Conservation (phyloP, 2,888 invertebrate genomes). For the Callyntrura guangdongensis region DNA sequence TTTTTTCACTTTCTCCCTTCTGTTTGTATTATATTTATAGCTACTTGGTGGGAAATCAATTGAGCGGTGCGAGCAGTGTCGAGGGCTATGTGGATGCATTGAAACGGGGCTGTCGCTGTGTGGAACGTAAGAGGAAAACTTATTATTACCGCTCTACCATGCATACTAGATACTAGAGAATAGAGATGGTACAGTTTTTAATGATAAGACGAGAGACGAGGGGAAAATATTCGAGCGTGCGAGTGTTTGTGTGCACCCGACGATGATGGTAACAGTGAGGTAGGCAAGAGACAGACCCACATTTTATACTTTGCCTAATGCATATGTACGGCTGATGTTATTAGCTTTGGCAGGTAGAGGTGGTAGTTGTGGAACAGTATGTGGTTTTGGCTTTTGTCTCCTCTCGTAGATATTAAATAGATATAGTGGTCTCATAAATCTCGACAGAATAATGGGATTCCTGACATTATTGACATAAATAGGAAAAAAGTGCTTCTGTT, state of each 20-base stretch:
- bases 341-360: slow-evolving; percentile 29
- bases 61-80: slow-evolving; percentile 88
- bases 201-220: slow-evolving; percentile 21
- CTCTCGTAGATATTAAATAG: slow-evolving; percentile 71
- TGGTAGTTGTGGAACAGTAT: slow-evolving; percentile 29
- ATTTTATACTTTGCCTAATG: slow-evolving; percentile 1
- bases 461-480: slow-evolving; percentile 77
- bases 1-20: slow-evolving; percentile 55
- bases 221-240: slow-evolving; percentile 47
- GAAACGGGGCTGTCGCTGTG: slow-evolving; percentile 88
- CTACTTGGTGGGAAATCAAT: slow-evolving; percentile 88
- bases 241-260: too few relatives aligned
- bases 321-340: slow-evolving; percentile 43
- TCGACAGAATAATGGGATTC: slow-evolving; percentile 73
- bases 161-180: not conserved
- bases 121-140: slow-evolving; percentile 87
- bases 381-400: slow-evolving; percentile 66
- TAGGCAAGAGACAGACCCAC: slow-evolving; percentile 43
- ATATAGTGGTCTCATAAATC: slow-evolving; percentile 73
- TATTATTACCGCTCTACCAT: slow-evolving; percentile 14
- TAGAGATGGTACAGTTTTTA: slow-evolving; percentile 5
- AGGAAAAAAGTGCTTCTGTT: slow-evolving; percentile 41
- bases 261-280: slow-evolving; percentile 38
- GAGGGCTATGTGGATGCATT: slow-evolving; percentile 89
- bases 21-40: slow-evolving; percentile 85